Conservation (phyloP, 37 sponge, comb jelly and placozoan species). For the Tethya wilhelma region DNA sequence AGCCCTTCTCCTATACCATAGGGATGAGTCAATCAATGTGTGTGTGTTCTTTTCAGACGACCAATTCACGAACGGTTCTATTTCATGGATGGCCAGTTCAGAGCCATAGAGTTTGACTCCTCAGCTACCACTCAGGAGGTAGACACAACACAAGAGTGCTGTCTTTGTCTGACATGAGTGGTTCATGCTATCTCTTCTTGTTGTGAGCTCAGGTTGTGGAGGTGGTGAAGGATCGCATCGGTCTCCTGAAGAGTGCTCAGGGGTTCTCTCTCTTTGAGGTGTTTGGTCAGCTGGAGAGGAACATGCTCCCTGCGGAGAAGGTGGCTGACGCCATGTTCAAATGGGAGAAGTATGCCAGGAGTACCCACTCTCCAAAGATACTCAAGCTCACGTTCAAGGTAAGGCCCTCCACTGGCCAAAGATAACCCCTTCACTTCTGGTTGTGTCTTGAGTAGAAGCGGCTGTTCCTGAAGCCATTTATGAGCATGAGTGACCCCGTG, state of each 20-base stretch:
- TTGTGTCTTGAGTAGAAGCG: constrained; percentile 73
- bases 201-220: constrained; percentile 92
- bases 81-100: constrained; percentile 96
- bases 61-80: constrained; percentile 93
- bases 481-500: constrained; percentile 75
- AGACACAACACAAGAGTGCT: neutral
- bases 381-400: constrained; percentile 97
- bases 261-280: constrained; percentile 96
- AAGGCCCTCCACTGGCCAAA: neutral
- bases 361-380: constrained; percentile 74
- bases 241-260: constrained; percentile 52
- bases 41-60: constrained; percentile 73
- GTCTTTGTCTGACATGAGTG: neutral
- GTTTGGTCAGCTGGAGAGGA: constrained; percentile 91
- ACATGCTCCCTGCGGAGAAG: constrained; percentile 92
- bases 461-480: constrained; percentile 86
- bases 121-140: constrained; percentile 90
- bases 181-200: neutral
- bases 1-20: neutral
- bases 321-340: constrained; percentile 97
- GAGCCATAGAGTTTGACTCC: constrained; percentile 94
- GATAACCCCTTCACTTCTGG: neutral
- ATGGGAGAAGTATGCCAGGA: constrained; percentile 96
- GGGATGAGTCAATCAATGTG: neutral
- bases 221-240: constrained; percentile 90